Base-by-base conservation (phyloP, 2,797 vertebrate species). In the Enteromius mattozi region DNA sequence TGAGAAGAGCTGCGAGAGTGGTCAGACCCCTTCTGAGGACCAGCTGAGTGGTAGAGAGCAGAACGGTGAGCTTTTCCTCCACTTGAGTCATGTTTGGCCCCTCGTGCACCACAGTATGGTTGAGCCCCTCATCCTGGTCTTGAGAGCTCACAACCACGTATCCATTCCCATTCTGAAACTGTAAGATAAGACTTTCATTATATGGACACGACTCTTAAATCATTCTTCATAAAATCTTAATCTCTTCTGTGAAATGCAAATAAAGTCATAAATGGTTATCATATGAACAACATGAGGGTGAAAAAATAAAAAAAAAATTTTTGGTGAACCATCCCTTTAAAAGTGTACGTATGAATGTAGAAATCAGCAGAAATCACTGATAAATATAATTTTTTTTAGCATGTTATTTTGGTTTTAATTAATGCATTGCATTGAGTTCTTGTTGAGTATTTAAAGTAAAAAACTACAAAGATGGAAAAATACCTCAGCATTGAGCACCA, bases 1-100 rank as follows among this genome's bases (percentile, higher is more conserved):
- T 85, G 21, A 86, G 21, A 0, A 95, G 0, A 0, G 94, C 93
- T 0, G 80, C 33, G 1, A 92, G 90, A 35, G 94, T 30, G 3
- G 91, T 92, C 71, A 95, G 88, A 14, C 93, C 93, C 0, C 95
- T 91, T 13, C 90, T 91, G 82, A 96, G 0, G 27, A 96, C 13
- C 87, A 98, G 87, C 66, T 96, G 94, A 3, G 86, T 90, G 24
- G 88, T 86, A 0, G 89, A 87, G 78, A 95, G 90, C 4, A 35
- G 42, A 0, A 77, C 77, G 6, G 81, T 14, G 6, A 78, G 63
- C 19, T 75, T 54, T 17, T 54, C 51, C 42, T 56, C 86, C 54
- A 85, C 17, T 45, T 66, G 84, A 80, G 59, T 84, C 63, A 21
- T 63, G 33, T 8, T 56, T 63, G 42, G 72, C 66, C 13, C 86